A percentile compares a stretch with the other conserved stretches of the same genome.
Evolutionary conservation across 2,888 invertebrate genomes (phyloP).

Genomic region (Synergus gifuensis): DNA sequence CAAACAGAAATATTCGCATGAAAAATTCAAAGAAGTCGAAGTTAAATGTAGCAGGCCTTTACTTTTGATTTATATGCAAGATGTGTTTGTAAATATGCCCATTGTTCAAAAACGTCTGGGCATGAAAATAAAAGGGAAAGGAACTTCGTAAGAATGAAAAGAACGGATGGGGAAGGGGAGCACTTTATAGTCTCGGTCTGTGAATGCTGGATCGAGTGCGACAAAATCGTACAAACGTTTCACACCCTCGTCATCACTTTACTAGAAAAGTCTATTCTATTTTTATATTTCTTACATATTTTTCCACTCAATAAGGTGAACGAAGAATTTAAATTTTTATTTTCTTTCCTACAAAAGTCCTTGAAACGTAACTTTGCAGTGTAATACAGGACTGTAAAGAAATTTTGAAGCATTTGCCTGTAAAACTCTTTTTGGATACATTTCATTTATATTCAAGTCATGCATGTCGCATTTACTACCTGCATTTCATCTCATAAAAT

Average conservation of each 20-base stretch:
- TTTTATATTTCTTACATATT: background rate
- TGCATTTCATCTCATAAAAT: background rate
- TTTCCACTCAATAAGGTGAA: background rate
- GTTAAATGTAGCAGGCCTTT: background rate
- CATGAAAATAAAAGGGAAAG: conserved; percentile 24
- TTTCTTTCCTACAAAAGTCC: background rate
- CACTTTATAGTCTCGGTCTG: conserved; percentile 2
- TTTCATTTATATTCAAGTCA: conserved; percentile 35
- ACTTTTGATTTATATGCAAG: background rate
- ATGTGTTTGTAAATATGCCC: conserved; percentile 27
- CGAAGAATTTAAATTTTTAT: background rate
- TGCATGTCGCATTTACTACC: background rate
- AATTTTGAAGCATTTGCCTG: conserved; percentile 21
- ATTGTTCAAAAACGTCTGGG: conserved; percentile 13
- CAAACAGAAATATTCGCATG: background rate
- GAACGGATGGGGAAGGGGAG: background rate
- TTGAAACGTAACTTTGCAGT: conserved; percentile 16
- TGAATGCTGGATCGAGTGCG: conserved; percentile 15
- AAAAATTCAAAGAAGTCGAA: background rate
- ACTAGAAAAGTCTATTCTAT: background rate
- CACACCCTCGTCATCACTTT: conserved; percentile 27
- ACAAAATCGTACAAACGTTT: conserved; percentile 25
- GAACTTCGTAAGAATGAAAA: conserved; percentile 23
- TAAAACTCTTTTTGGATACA: conserved; percentile 16
- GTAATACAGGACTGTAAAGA: background rate